Conservation (phyloP, 2,113 vertebrate genomes). For the Corythaeola cristata region DNA sequence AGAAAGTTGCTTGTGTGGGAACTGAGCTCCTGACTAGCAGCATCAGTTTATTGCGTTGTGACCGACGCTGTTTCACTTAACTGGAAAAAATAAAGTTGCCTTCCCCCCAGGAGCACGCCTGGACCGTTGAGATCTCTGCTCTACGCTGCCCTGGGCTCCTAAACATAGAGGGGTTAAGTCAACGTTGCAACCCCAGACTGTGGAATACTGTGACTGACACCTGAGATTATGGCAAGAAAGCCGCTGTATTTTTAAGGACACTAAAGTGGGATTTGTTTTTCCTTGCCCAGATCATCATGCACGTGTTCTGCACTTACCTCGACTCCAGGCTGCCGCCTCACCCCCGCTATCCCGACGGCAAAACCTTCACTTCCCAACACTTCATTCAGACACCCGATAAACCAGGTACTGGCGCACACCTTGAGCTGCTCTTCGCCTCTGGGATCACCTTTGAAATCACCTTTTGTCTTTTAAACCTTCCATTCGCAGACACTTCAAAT, state of each 20-base stretch:
- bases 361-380: conserved; percentile 96
- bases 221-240: rapidly evolving
- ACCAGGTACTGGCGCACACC: conserved; percentile 77
- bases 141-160: neutral
- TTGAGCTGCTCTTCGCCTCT: neutral
- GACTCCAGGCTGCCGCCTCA: conserved; percentile 94
- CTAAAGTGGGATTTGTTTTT: neutral
- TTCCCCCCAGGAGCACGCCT: too few species aligned
- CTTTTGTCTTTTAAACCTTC: neutral
- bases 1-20: neutral
- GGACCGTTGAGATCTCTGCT: rapidly evolving
- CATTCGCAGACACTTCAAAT: conserved; percentile 84
- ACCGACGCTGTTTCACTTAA: neutral
- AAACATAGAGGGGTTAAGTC: neutral
- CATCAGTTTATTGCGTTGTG: neutral
- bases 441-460: neutral
- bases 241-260: rapidly evolving
- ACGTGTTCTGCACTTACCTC: conserved; percentile 94
- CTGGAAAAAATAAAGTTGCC: neutral
- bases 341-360: conserved; percentile 95
- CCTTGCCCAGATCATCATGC: conserved; percentile 87
- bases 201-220: rapidly evolving
- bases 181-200: rapidly evolving
- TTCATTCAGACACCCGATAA: conserved; percentile 93
- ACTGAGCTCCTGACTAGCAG: too few species aligned